phyloP scores from a whole-genome alignment of 2,888 invertebrate genomes.

The Morpho deidamia region DNA sequence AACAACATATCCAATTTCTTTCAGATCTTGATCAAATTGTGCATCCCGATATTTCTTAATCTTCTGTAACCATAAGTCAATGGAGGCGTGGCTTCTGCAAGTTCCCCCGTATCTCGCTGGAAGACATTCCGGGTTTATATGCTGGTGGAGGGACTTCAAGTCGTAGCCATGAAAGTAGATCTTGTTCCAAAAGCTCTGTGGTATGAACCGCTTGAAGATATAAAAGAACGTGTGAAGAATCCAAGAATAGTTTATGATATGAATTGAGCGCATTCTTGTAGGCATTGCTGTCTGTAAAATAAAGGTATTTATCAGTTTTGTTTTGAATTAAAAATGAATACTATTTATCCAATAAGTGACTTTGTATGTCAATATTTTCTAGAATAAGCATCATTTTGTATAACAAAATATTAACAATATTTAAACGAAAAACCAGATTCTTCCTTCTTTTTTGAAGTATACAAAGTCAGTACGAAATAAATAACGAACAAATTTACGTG shows the following conservation, averaged over 20 bases:
- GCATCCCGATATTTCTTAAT: slow-evolving; percentile 65
- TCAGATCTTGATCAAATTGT: slow-evolving; percentile 80
- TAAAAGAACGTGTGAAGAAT: slow-evolving; percentile 86
- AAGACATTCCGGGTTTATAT: slow-evolving; percentile 46
- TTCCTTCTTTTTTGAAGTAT: too few relatives aligned
- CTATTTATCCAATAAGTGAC: too few relatives aligned
- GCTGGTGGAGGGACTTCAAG: slow-evolving; percentile 55
- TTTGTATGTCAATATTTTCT: too few relatives aligned
- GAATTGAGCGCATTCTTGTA: slow-evolving; percentile 81
- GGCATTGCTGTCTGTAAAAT: slow-evolving; percentile 80
- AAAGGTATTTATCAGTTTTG: too few relatives aligned
- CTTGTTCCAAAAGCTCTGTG: slow-evolving; percentile 77
- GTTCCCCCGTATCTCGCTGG: slow-evolving; percentile 60
- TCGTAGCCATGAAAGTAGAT: slow-evolving; percentile 63
- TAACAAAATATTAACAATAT: too few relatives aligned
- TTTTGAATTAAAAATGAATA: too few relatives aligned
- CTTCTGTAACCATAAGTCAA: slow-evolving; percentile 78
- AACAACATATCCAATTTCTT: slow-evolving; percentile 79
- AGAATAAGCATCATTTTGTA: too few relatives aligned
- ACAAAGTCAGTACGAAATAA: too few relatives aligned
- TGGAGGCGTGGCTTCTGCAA: slow-evolving; percentile 76
- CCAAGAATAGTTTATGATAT: slow-evolving; percentile 89
- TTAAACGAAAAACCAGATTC: too few relatives aligned
- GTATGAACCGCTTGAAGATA: slow-evolving; percentile 86
- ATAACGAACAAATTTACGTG: too few relatives aligned